Conservation (phyloP, 2,888 invertebrate genomes). For the Andrena chrysosceles region DNA sequence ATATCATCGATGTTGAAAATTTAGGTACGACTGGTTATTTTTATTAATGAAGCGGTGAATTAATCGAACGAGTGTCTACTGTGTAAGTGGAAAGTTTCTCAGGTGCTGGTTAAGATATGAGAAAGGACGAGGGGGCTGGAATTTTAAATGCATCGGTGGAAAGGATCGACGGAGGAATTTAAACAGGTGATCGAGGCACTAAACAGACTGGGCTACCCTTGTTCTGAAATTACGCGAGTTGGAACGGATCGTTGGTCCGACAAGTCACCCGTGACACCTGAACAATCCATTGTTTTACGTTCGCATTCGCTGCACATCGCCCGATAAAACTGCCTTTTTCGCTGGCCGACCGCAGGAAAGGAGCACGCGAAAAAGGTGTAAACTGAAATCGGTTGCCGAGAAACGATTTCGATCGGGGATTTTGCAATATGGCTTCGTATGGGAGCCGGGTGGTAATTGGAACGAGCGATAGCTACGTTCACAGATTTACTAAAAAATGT, state of each 20-base stretch:
- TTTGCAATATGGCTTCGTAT: background rate
- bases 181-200: slow-evolving; percentile 32
- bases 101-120: too few species aligned
- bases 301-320: slow-evolving; percentile 45
- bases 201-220: slow-evolving; percentile 10
- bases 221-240: slow-evolving; percentile 46
- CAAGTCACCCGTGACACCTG: slow-evolving; percentile 72
- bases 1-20: too few species aligned
- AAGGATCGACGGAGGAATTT: slow-evolving; percentile 11
- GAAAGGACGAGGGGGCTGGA: background rate
- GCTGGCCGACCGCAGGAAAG: background rate
- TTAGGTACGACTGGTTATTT: too few species aligned
- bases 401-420: slow-evolving; percentile 8
- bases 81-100: too few species aligned
- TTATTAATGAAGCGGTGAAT: too few species aligned
- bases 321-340: slow-evolving; percentile 25
- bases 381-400: slow-evolving; percentile 14
- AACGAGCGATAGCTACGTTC: background rate
- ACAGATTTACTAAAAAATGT: too few species aligned
- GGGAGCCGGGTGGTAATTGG: background rate
- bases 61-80: too few species aligned
- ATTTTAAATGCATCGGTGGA: too few species aligned
- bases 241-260: slow-evolving; percentile 74
- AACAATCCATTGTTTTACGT: slow-evolving; percentile 70
- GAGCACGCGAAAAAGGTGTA: background rate